These are phyloP conservation scores for Zelleria hepariella DNA, from an alignment of 2,888 invertebrate genomes.

Conservation along the genomic window DNA sequence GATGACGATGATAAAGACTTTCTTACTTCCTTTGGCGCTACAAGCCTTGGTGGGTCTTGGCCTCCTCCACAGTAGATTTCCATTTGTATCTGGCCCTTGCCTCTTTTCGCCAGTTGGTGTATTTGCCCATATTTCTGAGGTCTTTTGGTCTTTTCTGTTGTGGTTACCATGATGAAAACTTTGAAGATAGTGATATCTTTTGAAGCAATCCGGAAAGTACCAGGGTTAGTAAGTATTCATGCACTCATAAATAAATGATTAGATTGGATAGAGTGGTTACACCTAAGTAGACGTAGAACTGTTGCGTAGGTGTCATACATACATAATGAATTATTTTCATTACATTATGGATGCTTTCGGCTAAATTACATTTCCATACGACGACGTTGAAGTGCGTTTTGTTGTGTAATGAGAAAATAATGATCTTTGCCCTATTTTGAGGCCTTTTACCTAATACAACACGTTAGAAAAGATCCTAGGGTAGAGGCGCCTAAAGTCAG, in stretches of 20 bases:
- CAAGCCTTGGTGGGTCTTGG: too few species aligned
- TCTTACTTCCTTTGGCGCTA: too few species aligned
- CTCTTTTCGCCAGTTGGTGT: too few species aligned
- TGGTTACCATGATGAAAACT: too few species aligned
- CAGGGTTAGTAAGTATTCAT: neutral
- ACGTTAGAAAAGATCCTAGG: too few species aligned
- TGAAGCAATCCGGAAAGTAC: neutral
- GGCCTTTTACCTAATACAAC: neutral
- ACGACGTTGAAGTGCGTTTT: neutral
- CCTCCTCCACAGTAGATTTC: too few species aligned
- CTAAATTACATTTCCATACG: conserved; percentile 7
- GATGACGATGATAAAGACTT: too few species aligned
- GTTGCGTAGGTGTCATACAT: neutral
- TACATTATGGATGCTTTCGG: conserved; percentile 1
- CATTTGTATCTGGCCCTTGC: too few species aligned
- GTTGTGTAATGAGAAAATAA: neutral
- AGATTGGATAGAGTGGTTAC: neutral
- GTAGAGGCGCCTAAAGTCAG: too few species aligned
- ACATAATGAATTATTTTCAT: conserved; percentile 1
- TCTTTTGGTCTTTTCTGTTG: too few species aligned
- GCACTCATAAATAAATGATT: neutral
- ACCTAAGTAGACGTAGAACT: neutral
- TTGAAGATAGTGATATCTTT: too few species aligned
- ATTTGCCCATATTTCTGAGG: too few species aligned
- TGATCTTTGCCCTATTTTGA: neutral